Evolutionary conservation across 2,888 invertebrate species (phyloP).

Genomic region (Dasypolia templi): DNA sequence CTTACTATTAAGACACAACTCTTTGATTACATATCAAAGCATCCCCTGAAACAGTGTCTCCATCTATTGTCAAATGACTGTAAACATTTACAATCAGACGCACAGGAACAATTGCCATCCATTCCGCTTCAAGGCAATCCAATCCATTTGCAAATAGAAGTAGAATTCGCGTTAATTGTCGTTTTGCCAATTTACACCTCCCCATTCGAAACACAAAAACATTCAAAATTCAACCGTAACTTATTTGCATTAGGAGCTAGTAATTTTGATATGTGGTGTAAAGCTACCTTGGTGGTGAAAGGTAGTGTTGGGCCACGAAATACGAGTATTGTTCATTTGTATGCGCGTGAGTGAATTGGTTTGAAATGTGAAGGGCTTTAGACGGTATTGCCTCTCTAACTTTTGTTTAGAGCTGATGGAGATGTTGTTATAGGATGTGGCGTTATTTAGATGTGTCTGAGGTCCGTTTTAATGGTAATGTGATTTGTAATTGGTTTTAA

Average conservation of each 20-base stretch:
- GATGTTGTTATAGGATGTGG: conserved; percentile 55
- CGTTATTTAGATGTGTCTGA: conserved; percentile 31
- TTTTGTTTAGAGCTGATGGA: conserved; percentile 68
- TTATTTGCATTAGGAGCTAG: neutral
- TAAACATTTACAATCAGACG: conserved; percentile 71
- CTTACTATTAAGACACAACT: conserved; percentile 8
- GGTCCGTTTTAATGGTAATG: conserved; percentile 23
- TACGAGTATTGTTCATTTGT: conserved; percentile 85
- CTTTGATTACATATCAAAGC: conserved; percentile 35
- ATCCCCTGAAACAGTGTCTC: conserved; percentile 54
- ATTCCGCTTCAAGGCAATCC: conserved; percentile 84
- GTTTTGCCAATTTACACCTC: conserved; percentile 65
- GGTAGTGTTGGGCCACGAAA: conserved; percentile 79
- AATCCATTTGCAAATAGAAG: conserved; percentile 88
- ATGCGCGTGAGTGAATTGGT: conserved; percentile 83
- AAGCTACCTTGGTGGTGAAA: conserved; percentile 58
- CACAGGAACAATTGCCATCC: conserved; percentile 78
- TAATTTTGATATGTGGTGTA: conserved; percentile 4
- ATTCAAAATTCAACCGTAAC: conserved; percentile 62
- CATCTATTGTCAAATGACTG: conserved; percentile 72
- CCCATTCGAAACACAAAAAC: conserved; percentile 11
- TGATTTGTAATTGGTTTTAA: conserved; percentile 31
- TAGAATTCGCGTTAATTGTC: conserved; percentile 86
- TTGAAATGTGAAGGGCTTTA: conserved; percentile 78
- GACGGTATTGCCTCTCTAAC: conserved; percentile 70